Base-by-base conservation (phyloP, 2,113 vertebrate species). In the Stercorarius parasiticus region DNA sequence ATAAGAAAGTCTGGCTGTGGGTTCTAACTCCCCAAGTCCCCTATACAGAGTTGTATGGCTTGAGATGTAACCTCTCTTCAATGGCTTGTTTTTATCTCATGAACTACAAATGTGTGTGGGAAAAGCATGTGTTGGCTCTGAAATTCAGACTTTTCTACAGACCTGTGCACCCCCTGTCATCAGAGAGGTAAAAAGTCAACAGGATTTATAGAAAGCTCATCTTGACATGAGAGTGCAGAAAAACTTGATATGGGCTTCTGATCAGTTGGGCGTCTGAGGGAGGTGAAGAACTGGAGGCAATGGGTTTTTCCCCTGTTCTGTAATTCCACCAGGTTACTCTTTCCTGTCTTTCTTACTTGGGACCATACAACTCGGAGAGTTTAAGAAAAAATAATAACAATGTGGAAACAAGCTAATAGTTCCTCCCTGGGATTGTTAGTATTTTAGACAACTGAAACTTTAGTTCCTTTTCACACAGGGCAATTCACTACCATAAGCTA, bases 41-140 rank as follows among this genome's bases (percentile, higher is more conserved):
- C 3, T 2, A 4, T 14, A 16, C 9, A 13, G 20, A 55, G 26
- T 0, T 0, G 0, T 4, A 3, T 26, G 74, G 12, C 21, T 80
- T 32, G 19, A 69, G 40, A 42, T 15, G 17, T 6, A 62, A 59
- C 13, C 21, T 79, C 36, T 40, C n/a, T 42, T 59, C 66, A 32
- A 3, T 5, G 13, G 9, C 42, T 92, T 38, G 2, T 34, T 82
- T 53, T 70, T 43, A 3, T 23, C 42, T 80, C 49, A 12, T 6
- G 6, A 52, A 15, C 47, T 29, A 14, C 4, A 2, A 59, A 27
- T 18, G 15, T 21, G 5, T 20, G 20, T 40, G 15, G 21, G 9
- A 80, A 59, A 88, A 88, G 34, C 13, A 22, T 3, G 2, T 0
- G 0, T 8, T 71, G 52, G 16, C 64, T 83, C 69, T 42, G 74